phyloP scores from a whole-genome alignment of 1,140 invertebrate genomes.

The Papilio glaucus region DNA sequence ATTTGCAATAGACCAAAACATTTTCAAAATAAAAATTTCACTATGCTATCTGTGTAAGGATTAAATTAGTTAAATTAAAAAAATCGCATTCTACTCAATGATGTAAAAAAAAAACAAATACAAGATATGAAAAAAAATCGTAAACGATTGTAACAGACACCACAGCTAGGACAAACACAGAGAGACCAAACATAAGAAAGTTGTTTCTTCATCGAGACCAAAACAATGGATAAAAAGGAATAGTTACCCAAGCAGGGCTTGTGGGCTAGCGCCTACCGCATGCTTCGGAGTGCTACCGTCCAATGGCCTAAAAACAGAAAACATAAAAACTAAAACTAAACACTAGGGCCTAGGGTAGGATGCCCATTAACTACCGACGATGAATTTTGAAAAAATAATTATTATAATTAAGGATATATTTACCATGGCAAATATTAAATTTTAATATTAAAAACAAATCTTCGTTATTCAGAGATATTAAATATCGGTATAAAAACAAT shows the following conservation, averaged over 20 bases:
- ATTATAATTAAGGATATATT: not conserved
- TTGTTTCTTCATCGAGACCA: not conserved
- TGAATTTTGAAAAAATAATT: slow-evolving; percentile 39
- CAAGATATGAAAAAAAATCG: not conserved
- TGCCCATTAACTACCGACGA: slow-evolving; percentile 34
- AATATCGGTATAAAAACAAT: no score
- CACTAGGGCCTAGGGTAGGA: slow-evolving; percentile 51
- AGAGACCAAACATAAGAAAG: slow-evolving; percentile 15
- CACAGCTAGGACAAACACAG: not conserved
- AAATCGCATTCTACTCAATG: slow-evolving; percentile 15
- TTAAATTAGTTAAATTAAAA: not conserved
- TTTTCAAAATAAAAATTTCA: not conserved
- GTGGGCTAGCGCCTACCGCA: slow-evolving; percentile 81
- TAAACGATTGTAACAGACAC: not conserved
- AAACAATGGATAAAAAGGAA: slow-evolving; percentile 56
- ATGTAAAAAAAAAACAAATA: not conserved
- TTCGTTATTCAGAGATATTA: no score
- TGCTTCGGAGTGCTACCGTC: slow-evolving; percentile 80
- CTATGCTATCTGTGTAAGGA: not conserved
- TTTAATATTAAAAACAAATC: no score
- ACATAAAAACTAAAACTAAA: slow-evolving; percentile 75
- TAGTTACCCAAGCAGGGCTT: slow-evolving; percentile 83
- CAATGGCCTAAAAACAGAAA: slow-evolving; percentile 82
- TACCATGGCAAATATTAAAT: not conserved
- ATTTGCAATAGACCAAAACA: not conserved